Evolutionary conservation across 2,888 invertebrate species (phyloP), one percentile per base, ranked within the genome.

Genomic region (Apodemia mormo): DNA sequence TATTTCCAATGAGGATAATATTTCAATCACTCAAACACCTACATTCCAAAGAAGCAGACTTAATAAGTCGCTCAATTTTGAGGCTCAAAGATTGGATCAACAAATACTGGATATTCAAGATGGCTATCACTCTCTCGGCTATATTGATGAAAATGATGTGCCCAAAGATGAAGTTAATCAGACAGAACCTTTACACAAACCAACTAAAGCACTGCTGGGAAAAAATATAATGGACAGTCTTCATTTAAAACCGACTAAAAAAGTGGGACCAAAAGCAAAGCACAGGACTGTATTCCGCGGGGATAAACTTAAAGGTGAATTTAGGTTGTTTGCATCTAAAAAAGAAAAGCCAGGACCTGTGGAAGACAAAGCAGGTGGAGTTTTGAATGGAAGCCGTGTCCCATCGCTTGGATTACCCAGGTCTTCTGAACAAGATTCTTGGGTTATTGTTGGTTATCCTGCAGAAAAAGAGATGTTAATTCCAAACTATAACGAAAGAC

Each of bases 141-240:
- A 90, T 71, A 92, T 94, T 40, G 91, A 90, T 75, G 93, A 93
- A 82, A 88, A 92, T 73, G 81, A 77, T 69, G 58, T 77, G 69
- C 76, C 78, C 45, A 77, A 80, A 75, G 85, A 86, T 71, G 78
- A 79, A 30, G 72, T 82, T 45, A 77, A 78, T 43, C 81, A 79
- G 56, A 83, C 78, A 10, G 87, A 86, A 70, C 80, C 85, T 79
- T 75, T 90, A 14, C 91, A 92, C 75, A 89, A 90, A 75, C 92
- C 92, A 2, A 77, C 86, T 12, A 91, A 92, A 80, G 92, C 92
- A 29, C 81, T 93, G 71, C 79, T 92, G 30, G 91, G 90, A 5
- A 92, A 93, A 78, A 94, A 93, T 74, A 90, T 94, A 14, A 92
- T 89, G 86, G 94, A 94, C 68, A 94, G 93, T 76, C 84, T 94